A percentile compares a stretch with the other conserved stretches of the same genome.
phyloP scores from a whole-genome alignment of 1,140 invertebrate species.

The Octopus sinensis region DNA sequence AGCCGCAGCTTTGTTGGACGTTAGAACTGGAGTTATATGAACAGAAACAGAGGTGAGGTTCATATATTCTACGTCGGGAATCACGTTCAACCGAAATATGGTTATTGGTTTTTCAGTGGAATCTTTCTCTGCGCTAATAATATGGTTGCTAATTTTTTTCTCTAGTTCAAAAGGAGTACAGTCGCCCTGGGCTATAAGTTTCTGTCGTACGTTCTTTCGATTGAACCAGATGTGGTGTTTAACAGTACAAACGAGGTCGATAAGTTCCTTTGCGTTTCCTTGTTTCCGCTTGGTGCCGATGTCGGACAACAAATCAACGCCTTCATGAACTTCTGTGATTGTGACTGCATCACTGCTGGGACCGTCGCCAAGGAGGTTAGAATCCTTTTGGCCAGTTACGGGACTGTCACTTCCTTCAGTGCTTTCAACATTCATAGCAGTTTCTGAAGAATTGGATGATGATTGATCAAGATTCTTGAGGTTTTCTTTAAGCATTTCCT shows the following conservation, averaged over 20 bases:
- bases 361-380: too few relatives aligned
- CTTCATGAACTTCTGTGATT: too few relatives aligned
- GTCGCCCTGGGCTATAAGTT: conserved; percentile 24
- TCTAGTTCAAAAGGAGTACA: conserved; percentile 29
- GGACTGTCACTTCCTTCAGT: too few relatives aligned
- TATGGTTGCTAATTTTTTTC: conserved; percentile 28
- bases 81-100: conserved; percentile 25
- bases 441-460: too few relatives aligned
- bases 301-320: too few relatives aligned
- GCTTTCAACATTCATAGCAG: too few relatives aligned
- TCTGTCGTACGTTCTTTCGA: conserved; percentile 24
- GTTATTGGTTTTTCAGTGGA: conserved; percentile 16
- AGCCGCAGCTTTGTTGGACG: neutral
- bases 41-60: neutral
- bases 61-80: conserved; percentile 18
- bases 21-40: neutral
- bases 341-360: too few relatives aligned
- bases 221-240: conserved; percentile 29
- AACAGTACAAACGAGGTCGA: conserved; percentile 15
- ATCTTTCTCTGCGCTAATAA: conserved; percentile 24
- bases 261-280: too few relatives aligned
- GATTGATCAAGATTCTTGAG: too few relatives aligned
- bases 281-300: too few relatives aligned
- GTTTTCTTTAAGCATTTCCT: too few relatives aligned
- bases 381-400: too few relatives aligned